A percentile compares a stretch with the other conserved stretches of the same genome.
Evolutionary conservation across 2,888 invertebrate species (phyloP).

Genomic region (Camponotus fellah): DNA sequence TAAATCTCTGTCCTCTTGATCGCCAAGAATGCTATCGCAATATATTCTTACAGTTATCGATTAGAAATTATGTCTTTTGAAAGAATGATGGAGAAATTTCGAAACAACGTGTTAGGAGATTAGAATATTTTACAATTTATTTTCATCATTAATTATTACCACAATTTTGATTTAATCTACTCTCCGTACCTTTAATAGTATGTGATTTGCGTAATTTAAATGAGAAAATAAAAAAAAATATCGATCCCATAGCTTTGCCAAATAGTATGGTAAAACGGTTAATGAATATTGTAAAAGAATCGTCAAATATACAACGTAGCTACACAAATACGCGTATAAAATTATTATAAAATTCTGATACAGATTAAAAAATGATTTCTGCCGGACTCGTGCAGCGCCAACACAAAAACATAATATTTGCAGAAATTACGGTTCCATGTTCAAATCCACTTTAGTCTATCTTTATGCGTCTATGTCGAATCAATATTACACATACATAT

Average conservation of each 20-base stretch:
- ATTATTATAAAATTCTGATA: slow-evolving; percentile 47
- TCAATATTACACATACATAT: slow-evolving; percentile 76
- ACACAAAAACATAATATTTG: slow-evolving; percentile 73
- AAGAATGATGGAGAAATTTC: neutral
- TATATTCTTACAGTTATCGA: neutral
- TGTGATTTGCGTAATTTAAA: neutral
- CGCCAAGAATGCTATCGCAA: slow-evolving; percentile 1
- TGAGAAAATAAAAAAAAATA: neutral
- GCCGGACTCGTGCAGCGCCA: slow-evolving; percentile 36
- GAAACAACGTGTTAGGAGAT: neutral
- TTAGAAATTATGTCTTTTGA: slow-evolving; percentile 28
- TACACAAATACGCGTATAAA: slow-evolving; percentile 44
- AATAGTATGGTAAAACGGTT: neutral
- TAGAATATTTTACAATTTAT: neutral
- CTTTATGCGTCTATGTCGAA: slow-evolving; percentile 77
- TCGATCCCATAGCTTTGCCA: neutral
- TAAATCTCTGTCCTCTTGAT: slow-evolving; percentile 44
- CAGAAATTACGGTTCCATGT: slow-evolving; percentile 73
- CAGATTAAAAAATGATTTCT: slow-evolving; percentile 67
- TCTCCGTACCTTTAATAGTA: neutral
- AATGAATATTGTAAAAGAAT: slow-evolving; percentile 20
- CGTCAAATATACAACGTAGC: slow-evolving; percentile 7
- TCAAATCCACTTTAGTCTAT: slow-evolving; percentile 77
- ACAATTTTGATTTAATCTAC: neutral
- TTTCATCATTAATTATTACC: neutral